These are phyloP conservation scores for Nothobranchius kuhntae DNA, from an alignment of 2,113 vertebrate genomes.

Conservation along the genomic window DNA sequence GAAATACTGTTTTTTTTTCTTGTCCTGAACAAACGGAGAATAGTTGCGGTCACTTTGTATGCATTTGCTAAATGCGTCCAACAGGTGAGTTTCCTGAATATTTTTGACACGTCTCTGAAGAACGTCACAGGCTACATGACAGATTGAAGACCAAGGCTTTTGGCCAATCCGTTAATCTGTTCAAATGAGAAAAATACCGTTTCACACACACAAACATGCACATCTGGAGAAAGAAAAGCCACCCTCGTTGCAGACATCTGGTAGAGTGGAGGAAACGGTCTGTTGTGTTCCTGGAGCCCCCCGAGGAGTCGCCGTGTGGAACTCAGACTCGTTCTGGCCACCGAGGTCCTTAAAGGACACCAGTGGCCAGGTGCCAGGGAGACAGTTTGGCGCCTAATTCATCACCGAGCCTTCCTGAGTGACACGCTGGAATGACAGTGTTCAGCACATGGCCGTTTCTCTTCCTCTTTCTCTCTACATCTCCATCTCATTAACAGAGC, in stretches of 20 bases:
- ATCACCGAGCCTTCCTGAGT: slow-evolving; percentile 27
- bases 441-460: background rate
- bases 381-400: slow-evolving; percentile 55
- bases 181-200: slow-evolving; percentile 24
- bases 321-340: slow-evolving; percentile 46
- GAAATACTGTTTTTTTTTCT: slow-evolving; percentile 9
- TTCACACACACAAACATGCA: slow-evolving; percentile 30
- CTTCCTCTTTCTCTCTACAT: slow-evolving; percentile 1
- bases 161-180: slow-evolving; percentile 12
- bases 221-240: slow-evolving; percentile 44
- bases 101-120: slow-evolving; percentile 14
- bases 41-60: slow-evolving; percentile 27
- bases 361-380: slow-evolving; percentile 54
- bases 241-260: slow-evolving; percentile 14
- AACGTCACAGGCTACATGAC: slow-evolving; percentile 20
- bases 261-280: background rate
- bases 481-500: slow-evolving; percentile 19
- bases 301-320: slow-evolving; percentile 18
- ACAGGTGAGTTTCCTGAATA: slow-evolving; percentile 2
- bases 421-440: slow-evolving; percentile 43
- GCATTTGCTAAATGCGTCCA: slow-evolving; percentile 10
- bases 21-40: slow-evolving; percentile 1
- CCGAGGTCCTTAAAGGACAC: slow-evolving; percentile 67
- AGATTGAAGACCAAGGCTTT: slow-evolving; percentile 39
- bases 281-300: slow-evolving; percentile 8